A percentile compares a stretch with the other conserved stretches of the same genome.
Evolutionary conservation across 1,140 invertebrate species (phyloP).

Genomic region (Tenebrio molitor): DNA sequence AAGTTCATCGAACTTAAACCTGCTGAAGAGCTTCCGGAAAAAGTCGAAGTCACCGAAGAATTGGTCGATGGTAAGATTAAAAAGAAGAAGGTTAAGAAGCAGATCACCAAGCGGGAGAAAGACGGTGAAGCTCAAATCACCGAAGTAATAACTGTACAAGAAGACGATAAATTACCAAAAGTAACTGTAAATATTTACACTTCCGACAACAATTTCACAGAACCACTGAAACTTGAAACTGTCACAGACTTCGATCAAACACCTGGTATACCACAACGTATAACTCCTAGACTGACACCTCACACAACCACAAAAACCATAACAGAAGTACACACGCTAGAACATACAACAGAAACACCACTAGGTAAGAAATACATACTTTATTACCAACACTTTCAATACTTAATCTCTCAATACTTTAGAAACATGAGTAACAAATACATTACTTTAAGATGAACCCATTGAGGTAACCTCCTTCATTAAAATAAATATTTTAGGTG

Average conservation of each 20-base stretch:
- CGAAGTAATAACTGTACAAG: constrained; percentile 67
- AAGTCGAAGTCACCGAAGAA: constrained; percentile 51
- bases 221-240: constrained; percentile 53
- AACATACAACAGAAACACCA: constrained; percentile 53
- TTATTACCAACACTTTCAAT: constrained; percentile 16
- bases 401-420: constrained; percentile 9
- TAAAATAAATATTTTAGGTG: constrained; percentile 54
- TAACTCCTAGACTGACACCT: constrained; percentile 41
- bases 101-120: constrained; percentile 62
- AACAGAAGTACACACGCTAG: constrained; percentile 56
- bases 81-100: constrained; percentile 53
- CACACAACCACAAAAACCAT: constrained; percentile 56
- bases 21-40: constrained; percentile 55
- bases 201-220: constrained; percentile 45
- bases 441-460: neutral
- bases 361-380: constrained; percentile 54
- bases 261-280: constrained; percentile 40
- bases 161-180: constrained; percentile 64
- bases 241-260: constrained; percentile 35
- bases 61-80: constrained; percentile 40
- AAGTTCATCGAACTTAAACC: constrained; percentile 50
- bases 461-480: neutral
- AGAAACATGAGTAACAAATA: neutral
- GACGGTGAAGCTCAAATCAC: constrained; percentile 66
- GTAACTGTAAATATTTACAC: constrained; percentile 62